Percentiles rank a stretch among this genome's conserved stretches.
These are phyloP conservation scores for Drosophila biarmipes DNA, from an alignment of 1,140 invertebrate species.

Conservation along the genomic window DNA sequence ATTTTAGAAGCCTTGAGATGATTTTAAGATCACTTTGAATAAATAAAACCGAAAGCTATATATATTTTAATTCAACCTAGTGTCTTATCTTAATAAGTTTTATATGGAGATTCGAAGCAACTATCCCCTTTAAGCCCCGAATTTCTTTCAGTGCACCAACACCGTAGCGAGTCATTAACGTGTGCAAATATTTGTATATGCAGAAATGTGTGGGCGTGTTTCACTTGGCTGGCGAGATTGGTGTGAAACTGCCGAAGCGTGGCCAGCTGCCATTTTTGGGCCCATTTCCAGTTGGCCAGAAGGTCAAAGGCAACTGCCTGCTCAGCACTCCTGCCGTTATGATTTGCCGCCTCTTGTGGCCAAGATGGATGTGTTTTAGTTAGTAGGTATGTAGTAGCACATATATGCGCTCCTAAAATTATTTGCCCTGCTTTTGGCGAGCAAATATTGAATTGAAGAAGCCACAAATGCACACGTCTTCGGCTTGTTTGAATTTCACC, in stretches of 20 bases:
- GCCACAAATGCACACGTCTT: slow-evolving; percentile 39
- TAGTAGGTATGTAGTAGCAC: background rate
- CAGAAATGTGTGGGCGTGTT: slow-evolving; percentile 35
- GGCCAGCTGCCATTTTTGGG: slow-evolving; percentile 62
- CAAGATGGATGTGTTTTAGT: slow-evolving; percentile 35
- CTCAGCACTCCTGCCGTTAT: slow-evolving; percentile 37
- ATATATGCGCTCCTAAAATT: slow-evolving; percentile 23
- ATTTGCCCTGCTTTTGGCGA: slow-evolving; percentile 29
- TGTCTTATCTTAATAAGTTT: too few relatives aligned
- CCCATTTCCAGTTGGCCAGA: slow-evolving; percentile 34
- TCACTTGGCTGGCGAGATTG: slow-evolving; percentile 35
- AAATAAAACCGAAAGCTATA: too few relatives aligned
- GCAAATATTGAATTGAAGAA: slow-evolving; percentile 48
- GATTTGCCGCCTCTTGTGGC: slow-evolving; percentile 42
- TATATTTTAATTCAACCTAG: too few relatives aligned
- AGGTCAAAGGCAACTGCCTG: slow-evolving; percentile 64
- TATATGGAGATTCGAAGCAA: background rate
- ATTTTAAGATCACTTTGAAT: too few relatives aligned
- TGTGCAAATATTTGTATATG: slow-evolving; percentile 69
- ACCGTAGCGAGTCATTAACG: slow-evolving; percentile 71
- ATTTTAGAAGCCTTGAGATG: too few relatives aligned
- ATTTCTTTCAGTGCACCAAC: slow-evolving; percentile 12
- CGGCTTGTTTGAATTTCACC: slow-evolving; percentile 19
- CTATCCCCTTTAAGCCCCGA: background rate
- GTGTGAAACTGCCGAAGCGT: slow-evolving; percentile 65